Base-by-base conservation (phyloP, 2,888 invertebrate species). In the Dynastes maya region DNA sequence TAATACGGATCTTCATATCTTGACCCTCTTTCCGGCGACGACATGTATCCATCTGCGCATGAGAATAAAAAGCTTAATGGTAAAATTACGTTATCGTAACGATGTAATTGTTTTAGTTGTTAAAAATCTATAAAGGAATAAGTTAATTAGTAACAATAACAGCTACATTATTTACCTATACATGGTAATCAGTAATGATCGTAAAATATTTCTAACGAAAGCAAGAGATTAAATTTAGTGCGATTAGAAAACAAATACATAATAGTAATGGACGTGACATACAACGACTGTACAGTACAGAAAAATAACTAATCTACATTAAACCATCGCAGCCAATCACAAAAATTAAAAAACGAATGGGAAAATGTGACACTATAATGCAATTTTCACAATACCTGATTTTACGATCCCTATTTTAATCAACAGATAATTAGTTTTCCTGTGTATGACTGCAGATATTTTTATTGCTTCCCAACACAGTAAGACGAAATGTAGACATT, bases 1-100 rank as follows among this genome's bases (percentile, higher is more conserved):
- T 96, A 96, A 89, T 96, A 96, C 0, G 96, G 96, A 85, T 97
- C 97, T 86, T 96, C 96, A 85, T 96, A 96, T 32, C 95, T 90
- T 3, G 93, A 92, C 65, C 93, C 92, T 80, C 96, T 91, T 86
- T 96, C 96, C 0, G 97, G 96, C 1, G 96, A 96, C 76, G 96
- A 96, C 92, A 96, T 95, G 88, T 96, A 96, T 6, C 96, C 96
- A 87, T 94, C 94, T 89, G 85, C 16, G 49, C 37, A 61, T 27
- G 71, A 79, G 37, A 74, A 74, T 74, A n/a, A 45, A 61, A n/a
- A 61, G 27, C 29, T 61, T 40, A 61, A 16, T 65, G 40, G 16
- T 37, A 22, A 65, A 45, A 40, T 40, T 65, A 40, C 16, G 22
- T 65, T 13, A 65, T n/a, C 37, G 13, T n/a, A 40, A n/a, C 16